Percentiles rank a stretch among this genome's conserved stretches.
Conservation (phyloP, 2,888 invertebrate species). For the Ectemnius continuus region DNA sequence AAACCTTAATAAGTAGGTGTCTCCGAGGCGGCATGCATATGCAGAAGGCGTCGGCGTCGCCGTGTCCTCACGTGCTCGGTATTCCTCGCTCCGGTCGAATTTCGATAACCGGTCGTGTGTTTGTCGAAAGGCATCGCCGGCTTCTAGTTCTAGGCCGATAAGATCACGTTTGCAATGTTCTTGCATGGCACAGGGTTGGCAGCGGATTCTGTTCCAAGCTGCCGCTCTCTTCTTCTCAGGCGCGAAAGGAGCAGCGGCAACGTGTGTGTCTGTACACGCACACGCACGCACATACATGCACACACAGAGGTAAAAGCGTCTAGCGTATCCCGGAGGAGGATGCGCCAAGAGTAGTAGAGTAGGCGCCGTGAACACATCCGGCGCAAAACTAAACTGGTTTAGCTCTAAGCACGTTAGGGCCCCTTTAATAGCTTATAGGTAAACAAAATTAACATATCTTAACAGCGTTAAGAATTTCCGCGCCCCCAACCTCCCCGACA, state of each 20-base stretch:
- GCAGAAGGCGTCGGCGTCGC: constrained; percentile 10
- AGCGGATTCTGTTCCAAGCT: constrained; percentile 48
- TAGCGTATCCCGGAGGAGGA: constrained; percentile 63
- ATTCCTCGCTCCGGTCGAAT: constrained; percentile 40
- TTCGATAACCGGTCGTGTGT: constrained; percentile 62
- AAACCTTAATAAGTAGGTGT: constrained; percentile 3
- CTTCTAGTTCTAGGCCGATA: constrained; percentile 39
- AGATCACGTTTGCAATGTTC: constrained; percentile 36
- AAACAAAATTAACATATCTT: constrained; percentile 79
- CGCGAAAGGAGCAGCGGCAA: constrained; percentile 30
- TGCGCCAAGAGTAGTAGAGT: constrained; percentile 35
- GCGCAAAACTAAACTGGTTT: constrained; percentile 78
- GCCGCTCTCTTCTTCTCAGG: constrained; percentile 28
- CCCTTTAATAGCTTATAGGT: constrained; percentile 78
- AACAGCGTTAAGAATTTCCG: constrained; percentile 78
- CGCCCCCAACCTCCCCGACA: constrained; percentile 44
- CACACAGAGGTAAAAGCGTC: constrained; percentile 44
- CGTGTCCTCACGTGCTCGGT: neutral
- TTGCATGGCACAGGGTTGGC: constrained; percentile 37
- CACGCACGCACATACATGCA: constrained; percentile 21
- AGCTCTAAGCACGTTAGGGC: constrained; percentile 77
- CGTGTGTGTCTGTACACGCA: too few relatives aligned
- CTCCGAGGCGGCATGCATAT: constrained; percentile 17
- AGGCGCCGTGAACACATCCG: constrained; percentile 71
- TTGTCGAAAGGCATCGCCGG: constrained; percentile 47